These are phyloP conservation scores for Mirounga angustirostris DNA, from an alignment of 2,113 vertebrate species.

Conservation along the genomic window DNA sequence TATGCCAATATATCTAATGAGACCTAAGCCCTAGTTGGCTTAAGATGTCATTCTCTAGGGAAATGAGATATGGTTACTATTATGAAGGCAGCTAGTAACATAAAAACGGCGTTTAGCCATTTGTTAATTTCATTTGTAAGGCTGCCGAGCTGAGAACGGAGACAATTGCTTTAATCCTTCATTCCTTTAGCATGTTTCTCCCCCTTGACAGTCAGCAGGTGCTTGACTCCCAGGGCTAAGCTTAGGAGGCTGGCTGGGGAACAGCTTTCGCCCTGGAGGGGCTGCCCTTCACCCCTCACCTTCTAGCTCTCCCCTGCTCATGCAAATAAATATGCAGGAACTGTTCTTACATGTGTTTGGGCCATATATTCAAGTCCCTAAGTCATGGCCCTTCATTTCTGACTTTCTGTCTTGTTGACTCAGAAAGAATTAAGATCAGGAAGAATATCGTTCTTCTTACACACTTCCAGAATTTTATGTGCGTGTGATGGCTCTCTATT, in stretches of 20 bases:
- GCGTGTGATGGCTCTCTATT: neutral
- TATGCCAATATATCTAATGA: conserved; percentile 53
- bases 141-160: conserved; percentile 3
- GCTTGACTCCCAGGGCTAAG: neutral
- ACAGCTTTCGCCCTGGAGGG: neutral
- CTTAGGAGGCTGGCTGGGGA: neutral
- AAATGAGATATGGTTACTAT: conserved; percentile 50
- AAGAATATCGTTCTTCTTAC: neutral
- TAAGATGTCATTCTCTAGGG: conserved; percentile 58
- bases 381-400: neutral
- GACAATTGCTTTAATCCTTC: conserved; percentile 46
- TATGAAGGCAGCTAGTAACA: conserved; percentile 50
- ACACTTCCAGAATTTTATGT: neutral
- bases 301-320: neutral
- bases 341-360: neutral
- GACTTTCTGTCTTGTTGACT: conserved; percentile 7
- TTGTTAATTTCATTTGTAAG: conserved; percentile 66
- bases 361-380: neutral
- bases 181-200: conserved; percentile 44
- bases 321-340: neutral
- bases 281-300: neutral
- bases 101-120: conserved; percentile 50
- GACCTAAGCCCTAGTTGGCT: conserved; percentile 57
- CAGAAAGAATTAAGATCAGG: conserved; percentile 30
- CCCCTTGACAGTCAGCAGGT: conserved; percentile 21